Conservation (phyloP, 1,140 invertebrate species). For the Lordiphosa clarofinis region DNA sequence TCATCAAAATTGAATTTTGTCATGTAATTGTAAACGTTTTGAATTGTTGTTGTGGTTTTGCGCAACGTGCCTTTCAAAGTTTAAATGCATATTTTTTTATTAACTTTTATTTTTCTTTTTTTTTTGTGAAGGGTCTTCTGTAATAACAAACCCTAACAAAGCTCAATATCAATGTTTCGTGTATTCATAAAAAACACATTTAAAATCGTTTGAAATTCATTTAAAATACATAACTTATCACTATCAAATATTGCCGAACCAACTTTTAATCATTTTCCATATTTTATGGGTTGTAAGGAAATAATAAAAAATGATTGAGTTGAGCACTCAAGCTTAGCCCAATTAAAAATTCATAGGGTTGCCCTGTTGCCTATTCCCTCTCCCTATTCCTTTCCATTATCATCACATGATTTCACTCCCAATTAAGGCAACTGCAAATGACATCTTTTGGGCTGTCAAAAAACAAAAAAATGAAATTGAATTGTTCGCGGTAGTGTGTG, state of each 20-base stretch:
- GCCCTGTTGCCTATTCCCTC: conserved; percentile 2
- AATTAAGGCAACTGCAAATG: too few relatives aligned
- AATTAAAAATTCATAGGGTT: conserved; percentile 13
- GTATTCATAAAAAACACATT: conserved; percentile 12
- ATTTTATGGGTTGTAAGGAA: conserved; percentile 4
- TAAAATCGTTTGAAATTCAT: conserved; percentile 14
- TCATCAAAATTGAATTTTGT: conserved; percentile 61
- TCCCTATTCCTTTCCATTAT: conserved; percentile 5
- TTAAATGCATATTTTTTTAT: conserved; percentile 2
- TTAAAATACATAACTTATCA: conserved; percentile 3
- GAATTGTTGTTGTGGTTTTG: conserved; percentile 36
- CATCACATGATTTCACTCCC: conserved; percentile 10
- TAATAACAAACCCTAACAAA: conserved; percentile 7
- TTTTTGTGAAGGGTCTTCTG: background rate
- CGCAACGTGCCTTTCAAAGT: conserved; percentile 48
- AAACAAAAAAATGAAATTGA: conserved; percentile 6
- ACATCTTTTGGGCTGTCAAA: conserved; percentile 7
- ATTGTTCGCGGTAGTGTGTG: conserved; percentile 7
- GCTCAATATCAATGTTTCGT: conserved; percentile 3
- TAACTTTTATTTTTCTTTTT: conserved; percentile 3
- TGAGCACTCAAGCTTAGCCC: background rate
- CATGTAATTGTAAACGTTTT: conserved; percentile 54
- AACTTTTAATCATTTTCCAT: conserved; percentile 6
- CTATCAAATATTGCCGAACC: conserved; percentile 6
- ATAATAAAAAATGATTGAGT: background rate